Percentiles rank a stretch among this genome's conserved stretches.
Evolutionary conservation across 2,113 vertebrate genomes (phyloP).

Genomic region (Grammomys dolichurus): DNA sequence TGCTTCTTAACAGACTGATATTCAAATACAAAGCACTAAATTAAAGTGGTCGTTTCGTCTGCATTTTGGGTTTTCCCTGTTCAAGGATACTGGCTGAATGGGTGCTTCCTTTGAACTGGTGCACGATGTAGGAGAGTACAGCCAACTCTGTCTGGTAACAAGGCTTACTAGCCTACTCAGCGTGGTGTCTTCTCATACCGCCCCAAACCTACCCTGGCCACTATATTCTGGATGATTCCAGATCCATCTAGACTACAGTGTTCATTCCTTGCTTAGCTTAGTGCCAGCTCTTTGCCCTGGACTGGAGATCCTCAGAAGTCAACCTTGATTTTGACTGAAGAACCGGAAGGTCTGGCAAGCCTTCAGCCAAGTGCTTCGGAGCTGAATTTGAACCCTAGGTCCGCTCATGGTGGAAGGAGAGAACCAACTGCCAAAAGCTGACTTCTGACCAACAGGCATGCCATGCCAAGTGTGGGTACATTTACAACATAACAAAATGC

Average conservation of each 20-base stretch:
- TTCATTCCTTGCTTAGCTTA: background rate
- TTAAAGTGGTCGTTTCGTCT: conserved; percentile 65
- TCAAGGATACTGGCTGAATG: background rate
- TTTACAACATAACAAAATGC: background rate
- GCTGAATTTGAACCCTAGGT: background rate
- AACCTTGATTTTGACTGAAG: background rate
- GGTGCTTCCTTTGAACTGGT: background rate
- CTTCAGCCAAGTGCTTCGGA: background rate
- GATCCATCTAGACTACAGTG: background rate
- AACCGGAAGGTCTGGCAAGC: background rate
- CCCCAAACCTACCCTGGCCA: background rate
- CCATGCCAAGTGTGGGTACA: background rate
- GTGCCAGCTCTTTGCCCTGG: background rate
- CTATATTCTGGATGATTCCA: background rate
- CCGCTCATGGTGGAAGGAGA: too few relatives aligned
- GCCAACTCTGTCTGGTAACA: background rate
- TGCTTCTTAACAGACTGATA: conserved; percentile 70
- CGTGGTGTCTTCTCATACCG: fast-evolving
- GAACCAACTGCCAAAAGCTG: background rate
- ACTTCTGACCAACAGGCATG: background rate
- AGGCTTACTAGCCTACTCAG: fast-evolving
- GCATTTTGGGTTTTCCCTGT: background rate
- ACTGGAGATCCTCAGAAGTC: background rate
- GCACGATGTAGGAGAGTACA: fast-evolving
- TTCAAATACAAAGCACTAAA: conserved; percentile 65